Evolutionary conservation across 2,888 invertebrate species (phyloP).

Genomic region (Drosophila tripunctata): DNA sequence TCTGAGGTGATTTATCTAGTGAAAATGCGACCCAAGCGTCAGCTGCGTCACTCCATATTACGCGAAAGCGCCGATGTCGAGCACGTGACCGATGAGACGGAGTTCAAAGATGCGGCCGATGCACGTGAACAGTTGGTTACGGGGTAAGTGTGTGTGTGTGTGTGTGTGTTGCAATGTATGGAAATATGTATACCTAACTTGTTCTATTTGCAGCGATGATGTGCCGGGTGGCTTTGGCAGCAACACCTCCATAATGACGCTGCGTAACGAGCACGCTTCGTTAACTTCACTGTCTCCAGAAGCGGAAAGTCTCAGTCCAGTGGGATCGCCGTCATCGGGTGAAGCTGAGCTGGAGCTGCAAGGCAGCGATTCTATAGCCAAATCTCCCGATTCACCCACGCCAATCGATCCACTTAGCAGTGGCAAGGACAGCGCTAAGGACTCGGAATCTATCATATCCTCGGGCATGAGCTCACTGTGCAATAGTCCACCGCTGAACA

Average conservation of each 20-base stretch:
- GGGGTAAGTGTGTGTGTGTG: conserved; percentile 68
- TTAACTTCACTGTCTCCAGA: conserved; percentile 49
- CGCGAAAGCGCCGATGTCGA: conserved; percentile 87
- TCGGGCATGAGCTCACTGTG: conserved; percentile 83
- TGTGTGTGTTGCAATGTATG: too few relatives aligned
- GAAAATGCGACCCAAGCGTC: conserved; percentile 85
- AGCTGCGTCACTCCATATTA: conserved; percentile 86
- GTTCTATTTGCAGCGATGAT: conserved; percentile 63
- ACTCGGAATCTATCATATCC: conserved; percentile 81
- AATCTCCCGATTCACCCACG: conserved; percentile 16
- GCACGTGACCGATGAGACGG: conserved; percentile 79
- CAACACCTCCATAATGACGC: conserved; percentile 77
- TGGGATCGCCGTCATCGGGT: conserved; percentile 63
- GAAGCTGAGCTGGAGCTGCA: conserved; percentile 48
- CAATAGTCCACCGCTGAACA: conserved; percentile 79
- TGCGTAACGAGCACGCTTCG: conserved; percentile 78
- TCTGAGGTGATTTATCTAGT: conserved; percentile 92
- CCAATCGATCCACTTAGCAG: conserved; percentile 53
- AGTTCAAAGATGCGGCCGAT: conserved; percentile 71
- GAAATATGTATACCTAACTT: background rate
- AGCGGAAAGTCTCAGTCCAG: conserved; percentile 45
- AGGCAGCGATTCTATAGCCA: conserved; percentile 15
- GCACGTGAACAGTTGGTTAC: conserved; percentile 61
- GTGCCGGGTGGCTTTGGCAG: conserved; percentile 77
- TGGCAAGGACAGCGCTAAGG: conserved; percentile 81